A percentile compares a stretch with the other conserved stretches of the same genome.
Conservation (phyloP, 2,888 invertebrate species). For the Eristalis intricaria region DNA sequence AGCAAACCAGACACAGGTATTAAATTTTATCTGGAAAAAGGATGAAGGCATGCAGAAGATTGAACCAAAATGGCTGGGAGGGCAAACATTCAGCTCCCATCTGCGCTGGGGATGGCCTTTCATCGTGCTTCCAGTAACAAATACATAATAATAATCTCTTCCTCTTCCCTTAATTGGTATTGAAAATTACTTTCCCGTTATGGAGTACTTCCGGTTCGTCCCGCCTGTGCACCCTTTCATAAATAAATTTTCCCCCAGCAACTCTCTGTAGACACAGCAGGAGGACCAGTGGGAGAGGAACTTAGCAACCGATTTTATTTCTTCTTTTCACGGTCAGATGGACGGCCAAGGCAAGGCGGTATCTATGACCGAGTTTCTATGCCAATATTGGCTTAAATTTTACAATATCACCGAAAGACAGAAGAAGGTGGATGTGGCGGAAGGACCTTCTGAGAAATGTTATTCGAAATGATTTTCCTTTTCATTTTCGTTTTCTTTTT, state of each 20-base stretch:
- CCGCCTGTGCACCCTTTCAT: slow-evolving; percentile 4
- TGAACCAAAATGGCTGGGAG: background rate
- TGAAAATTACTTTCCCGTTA: slow-evolving; percentile 39
- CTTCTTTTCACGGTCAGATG: slow-evolving; percentile 31
- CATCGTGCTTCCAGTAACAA: slow-evolving; percentile 27
- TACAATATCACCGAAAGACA: background rate
- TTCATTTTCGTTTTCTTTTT: background rate
- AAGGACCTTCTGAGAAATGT: slow-evolving; percentile 16
- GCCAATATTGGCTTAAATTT: slow-evolving; percentile 46
- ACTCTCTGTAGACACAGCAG: background rate
- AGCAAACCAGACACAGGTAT: background rate
- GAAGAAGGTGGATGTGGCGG: background rate
- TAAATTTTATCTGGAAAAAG: background rate
- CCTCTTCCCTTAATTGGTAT: slow-evolving; percentile 38
- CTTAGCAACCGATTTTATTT: background rate
- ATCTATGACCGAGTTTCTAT: slow-evolving; percentile 18
- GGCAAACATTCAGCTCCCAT: background rate
- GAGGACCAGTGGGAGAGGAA: background rate
- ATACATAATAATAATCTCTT: slow-evolving; percentile 47
- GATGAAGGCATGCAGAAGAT: background rate
- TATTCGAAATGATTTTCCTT: slow-evolving; percentile 19
- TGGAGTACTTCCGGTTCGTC: background rate
- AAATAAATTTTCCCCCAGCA: slow-evolving; percentile 5
- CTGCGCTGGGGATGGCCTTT: background rate
- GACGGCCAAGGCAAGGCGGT: background rate